Conservation (phyloP, 2,797 vertebrate species). For the Delichon dasypus region DNA sequence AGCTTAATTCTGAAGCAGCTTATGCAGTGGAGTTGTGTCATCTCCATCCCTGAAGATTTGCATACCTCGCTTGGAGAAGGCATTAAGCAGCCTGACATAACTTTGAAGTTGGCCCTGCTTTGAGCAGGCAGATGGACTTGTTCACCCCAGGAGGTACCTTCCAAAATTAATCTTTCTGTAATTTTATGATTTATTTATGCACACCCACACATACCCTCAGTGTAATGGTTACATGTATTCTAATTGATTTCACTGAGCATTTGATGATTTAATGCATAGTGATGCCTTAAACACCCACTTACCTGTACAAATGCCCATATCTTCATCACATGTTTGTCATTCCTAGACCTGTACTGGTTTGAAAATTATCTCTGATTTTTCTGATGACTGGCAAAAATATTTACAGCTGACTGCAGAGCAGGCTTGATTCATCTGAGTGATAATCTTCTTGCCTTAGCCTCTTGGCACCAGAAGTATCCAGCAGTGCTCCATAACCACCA, state of each 20-base stretch:
- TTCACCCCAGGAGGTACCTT: not conserved
- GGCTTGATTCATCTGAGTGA: not conserved
- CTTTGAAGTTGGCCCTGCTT: constrained; percentile 22
- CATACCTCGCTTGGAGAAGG: not conserved
- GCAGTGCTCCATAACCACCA: not conserved
- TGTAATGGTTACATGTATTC: not conserved
- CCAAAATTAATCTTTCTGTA: constrained; percentile 8
- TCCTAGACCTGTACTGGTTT: not conserved
- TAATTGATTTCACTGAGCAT: not conserved
- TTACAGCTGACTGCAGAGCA: not conserved
- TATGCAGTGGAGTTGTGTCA: not conserved
- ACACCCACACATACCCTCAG: not conserved
- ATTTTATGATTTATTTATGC: constrained; percentile 30
- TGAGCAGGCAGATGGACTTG: not conserved
- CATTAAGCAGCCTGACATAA: not conserved
- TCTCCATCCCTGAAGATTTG: not conserved
- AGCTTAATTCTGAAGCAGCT: not conserved
- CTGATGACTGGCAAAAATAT: not conserved
- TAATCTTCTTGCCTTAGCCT: not conserved
- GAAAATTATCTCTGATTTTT: not conserved
- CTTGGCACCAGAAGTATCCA: not conserved
- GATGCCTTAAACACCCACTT: not conserved
- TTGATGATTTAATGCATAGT: not conserved
- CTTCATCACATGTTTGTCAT: not conserved
- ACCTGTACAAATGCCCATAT: not conserved